Percentiles rank a stretch among this genome's conserved stretches.
Evolutionary conservation across 2,113 vertebrate genomes (phyloP).

Genomic region (Bucco capensis): DNA sequence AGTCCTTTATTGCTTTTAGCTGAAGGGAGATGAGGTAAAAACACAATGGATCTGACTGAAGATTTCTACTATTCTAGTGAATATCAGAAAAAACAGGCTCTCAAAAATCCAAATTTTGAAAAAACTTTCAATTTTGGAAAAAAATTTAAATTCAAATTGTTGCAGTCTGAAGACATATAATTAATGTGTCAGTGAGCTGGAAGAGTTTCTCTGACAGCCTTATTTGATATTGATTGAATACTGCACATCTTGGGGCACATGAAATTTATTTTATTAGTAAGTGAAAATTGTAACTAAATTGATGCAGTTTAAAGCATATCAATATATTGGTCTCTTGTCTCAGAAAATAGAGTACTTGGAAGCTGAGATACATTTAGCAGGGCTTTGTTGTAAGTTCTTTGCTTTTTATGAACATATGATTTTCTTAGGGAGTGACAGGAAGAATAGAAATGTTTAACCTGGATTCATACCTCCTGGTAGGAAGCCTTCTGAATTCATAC

Average conservation of each 20-base stretch:
- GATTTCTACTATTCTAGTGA: background rate
- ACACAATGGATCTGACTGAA: fast-evolving
- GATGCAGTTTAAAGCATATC: background rate
- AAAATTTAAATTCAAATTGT: background rate
- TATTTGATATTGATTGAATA: background rate
- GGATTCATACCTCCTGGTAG: background rate
- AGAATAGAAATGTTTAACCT: fast-evolving
- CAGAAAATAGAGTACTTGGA: background rate
- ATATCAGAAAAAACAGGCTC: background rate
- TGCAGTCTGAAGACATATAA: background rate
- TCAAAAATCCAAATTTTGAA: background rate
- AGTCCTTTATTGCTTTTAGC: background rate
- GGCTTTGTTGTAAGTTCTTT: background rate
- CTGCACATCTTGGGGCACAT: background rate
- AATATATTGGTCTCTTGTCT: background rate
- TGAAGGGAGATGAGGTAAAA: background rate
- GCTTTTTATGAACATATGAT: background rate
- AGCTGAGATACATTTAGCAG: background rate
- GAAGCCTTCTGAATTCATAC: background rate
- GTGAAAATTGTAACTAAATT: background rate
- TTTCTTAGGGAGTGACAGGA: background rate
- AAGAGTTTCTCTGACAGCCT: background rate
- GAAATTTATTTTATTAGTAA: slow-evolving; percentile 22
- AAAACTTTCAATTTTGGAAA: background rate
- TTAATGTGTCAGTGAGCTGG: background rate